phyloP scores from a whole-genome alignment of 1,140 invertebrate genomes.

The Stenopsyche tienmushanensis region DNA sequence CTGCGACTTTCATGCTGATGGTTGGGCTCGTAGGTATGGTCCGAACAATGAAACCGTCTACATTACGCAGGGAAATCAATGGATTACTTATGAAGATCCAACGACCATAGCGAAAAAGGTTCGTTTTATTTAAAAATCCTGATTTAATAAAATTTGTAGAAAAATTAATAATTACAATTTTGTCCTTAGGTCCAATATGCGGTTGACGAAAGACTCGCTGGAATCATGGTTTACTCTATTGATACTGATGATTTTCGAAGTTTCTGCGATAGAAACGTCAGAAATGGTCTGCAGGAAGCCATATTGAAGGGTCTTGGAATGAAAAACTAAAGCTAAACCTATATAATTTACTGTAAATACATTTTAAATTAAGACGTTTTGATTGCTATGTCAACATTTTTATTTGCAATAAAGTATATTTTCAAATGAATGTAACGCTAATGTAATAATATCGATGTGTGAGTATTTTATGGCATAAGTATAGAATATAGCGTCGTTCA shows the following conservation, averaged over 20 bases:
- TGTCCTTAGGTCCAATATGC: slow-evolving; percentile 46
- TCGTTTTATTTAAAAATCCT: not conserved
- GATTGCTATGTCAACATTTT: not conserved
- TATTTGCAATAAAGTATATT: too few species aligned
- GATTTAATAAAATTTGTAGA: not conserved
- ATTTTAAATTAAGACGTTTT: not conserved
- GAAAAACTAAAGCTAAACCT: not conserved
- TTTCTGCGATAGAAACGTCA: slow-evolving; percentile 11
- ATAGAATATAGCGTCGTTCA: too few species aligned
- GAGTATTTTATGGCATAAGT: too few species aligned
- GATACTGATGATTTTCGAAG: slow-evolving; percentile 51
- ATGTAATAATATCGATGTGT: too few species aligned
- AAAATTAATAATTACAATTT: not conserved
- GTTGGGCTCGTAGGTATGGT: slow-evolving; percentile 61
- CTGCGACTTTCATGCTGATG: slow-evolving; percentile 56
- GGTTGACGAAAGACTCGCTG: slow-evolving; percentile 47
- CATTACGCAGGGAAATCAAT: slow-evolving; percentile 68
- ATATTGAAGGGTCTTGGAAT: slow-evolving; percentile 15
- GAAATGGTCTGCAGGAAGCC: slow-evolving; percentile 13
- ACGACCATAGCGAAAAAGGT: slow-evolving; percentile 28
- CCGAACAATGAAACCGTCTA: slow-evolving; percentile 45
- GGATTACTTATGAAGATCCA: slow-evolving; percentile 74
- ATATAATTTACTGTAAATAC: not conserved
- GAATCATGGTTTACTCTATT: slow-evolving; percentile 56
- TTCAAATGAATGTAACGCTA: too few species aligned